phyloP scores from a whole-genome alignment of 2,888 invertebrate species.

The Lasioglossum oenotherae region DNA sequence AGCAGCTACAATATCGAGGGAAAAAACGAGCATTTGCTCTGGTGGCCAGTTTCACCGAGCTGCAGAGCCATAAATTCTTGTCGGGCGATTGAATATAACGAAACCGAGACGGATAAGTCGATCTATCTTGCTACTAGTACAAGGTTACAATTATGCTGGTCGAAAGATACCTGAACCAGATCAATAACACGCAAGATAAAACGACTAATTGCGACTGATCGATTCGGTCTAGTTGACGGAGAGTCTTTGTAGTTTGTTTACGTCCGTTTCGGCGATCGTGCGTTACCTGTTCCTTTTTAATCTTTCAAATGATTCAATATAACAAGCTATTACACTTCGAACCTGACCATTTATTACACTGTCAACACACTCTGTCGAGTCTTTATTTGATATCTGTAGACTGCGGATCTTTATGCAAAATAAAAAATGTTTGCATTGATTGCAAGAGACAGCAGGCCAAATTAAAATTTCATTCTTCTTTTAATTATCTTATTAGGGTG shows the following conservation, averaged over 20 bases:
- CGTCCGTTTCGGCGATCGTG: neutral
- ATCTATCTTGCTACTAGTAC: slow-evolving; percentile 2
- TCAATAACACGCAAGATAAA: slow-evolving; percentile 5
- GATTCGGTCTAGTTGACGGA: neutral
- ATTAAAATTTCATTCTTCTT: too few relatives aligned
- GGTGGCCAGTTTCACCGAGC: neutral
- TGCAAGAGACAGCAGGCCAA: too few relatives aligned
- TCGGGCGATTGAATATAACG: slow-evolving; percentile 2
- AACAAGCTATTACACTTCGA: neutral
- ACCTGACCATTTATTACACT: neutral
- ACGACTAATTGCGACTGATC: slow-evolving; percentile 7
- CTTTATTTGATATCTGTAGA: neutral
- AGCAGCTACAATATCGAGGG: neutral
- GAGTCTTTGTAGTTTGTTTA: neutral
- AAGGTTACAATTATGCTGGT: slow-evolving; percentile 5
- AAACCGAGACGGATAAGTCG: slow-evolving; percentile 7
- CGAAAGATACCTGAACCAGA: neutral
- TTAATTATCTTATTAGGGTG: too few relatives aligned
- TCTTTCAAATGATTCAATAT: neutral
- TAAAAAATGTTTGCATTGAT: too few relatives aligned
- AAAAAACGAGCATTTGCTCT: neutral
- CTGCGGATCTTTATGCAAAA: too few relatives aligned
- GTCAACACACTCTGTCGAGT: neutral
- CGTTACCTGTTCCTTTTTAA: neutral
- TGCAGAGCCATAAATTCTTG: slow-evolving; percentile 18